Conservation (phyloP, 1,140 invertebrate species). For the Trichomalopsis sarcophagae region DNA sequence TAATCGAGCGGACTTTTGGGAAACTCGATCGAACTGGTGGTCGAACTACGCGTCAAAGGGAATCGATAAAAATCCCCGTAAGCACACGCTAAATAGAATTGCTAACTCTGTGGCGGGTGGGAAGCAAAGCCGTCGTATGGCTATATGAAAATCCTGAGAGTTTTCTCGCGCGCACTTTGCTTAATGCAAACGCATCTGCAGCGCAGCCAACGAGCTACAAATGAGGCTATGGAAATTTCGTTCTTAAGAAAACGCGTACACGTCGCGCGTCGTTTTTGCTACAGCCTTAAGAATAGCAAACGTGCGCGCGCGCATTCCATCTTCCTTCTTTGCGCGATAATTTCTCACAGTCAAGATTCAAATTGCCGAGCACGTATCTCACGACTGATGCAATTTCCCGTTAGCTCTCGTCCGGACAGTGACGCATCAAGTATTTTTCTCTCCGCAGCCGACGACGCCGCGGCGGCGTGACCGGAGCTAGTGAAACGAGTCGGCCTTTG, state of each 20-base stretch:
- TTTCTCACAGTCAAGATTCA: neutral
- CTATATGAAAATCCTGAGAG: neutral
- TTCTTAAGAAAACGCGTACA: neutral
- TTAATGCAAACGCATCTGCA: conserved; percentile 33
- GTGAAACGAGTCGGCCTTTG: neutral
- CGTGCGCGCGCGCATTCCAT: too few species aligned
- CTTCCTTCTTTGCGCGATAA: too few species aligned
- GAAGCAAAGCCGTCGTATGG: neutral
- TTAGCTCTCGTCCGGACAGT: too few species aligned
- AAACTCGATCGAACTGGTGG: neutral
- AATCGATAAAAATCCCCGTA: conserved; percentile 29
- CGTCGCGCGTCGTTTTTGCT: neutral
- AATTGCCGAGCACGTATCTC: neutral
- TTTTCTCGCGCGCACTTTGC: conserved; percentile 1
- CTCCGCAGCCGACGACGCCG: too few species aligned
- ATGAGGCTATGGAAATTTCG: conserved; percentile 38
- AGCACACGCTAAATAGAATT: neutral
- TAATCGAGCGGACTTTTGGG: neutral
- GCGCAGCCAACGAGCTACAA: conserved; percentile 33
- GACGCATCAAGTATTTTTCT: too few species aligned
- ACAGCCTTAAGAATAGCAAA: too few species aligned
- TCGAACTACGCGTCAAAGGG: neutral
- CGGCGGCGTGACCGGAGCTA: neutral
- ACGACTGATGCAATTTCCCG: too few species aligned
- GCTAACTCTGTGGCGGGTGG: neutral